Evolutionary conservation across 2,113 vertebrate genomes (phyloP).

Genomic region (Psophia crepitans): DNA sequence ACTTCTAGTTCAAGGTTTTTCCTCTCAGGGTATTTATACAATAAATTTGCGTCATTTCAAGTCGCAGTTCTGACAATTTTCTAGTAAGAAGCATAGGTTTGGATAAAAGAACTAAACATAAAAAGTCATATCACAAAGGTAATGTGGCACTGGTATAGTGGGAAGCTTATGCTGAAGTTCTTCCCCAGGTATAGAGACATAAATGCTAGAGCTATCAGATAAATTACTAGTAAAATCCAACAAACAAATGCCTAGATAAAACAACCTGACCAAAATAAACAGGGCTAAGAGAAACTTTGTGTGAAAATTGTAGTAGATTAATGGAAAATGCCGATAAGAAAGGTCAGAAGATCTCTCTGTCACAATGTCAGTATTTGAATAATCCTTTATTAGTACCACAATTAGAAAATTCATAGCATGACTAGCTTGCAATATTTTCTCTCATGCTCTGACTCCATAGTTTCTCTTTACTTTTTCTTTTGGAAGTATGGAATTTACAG

Average conservation of each 20-base stretch:
- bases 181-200: not conserved
- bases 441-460: not conserved
- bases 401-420: slow-evolving; percentile 16
- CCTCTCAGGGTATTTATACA: not conserved
- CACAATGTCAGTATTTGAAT: not conserved
- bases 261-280: not conserved
- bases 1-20: not conserved
- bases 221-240: not conserved
- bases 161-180: not conserved
- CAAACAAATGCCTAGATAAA: not conserved
- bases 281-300: not conserved
- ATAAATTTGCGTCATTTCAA: slow-evolving; percentile 30
- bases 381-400: not conserved
- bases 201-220: not conserved
- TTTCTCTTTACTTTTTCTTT: not conserved
- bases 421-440: not conserved
- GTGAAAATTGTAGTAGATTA: not conserved
- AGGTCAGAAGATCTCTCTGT: not conserved
- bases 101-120: not conserved
- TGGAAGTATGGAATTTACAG: not conserved
- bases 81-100: not conserved
- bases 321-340: not conserved
- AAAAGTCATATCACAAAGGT: not conserved
- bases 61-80: not conserved
- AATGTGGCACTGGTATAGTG: not conserved